Evolutionary conservation across 2,113 vertebrate genomes (phyloP), one percentile per base, ranked within the genome.

Genomic region (Perca fluviatilis): DNA sequence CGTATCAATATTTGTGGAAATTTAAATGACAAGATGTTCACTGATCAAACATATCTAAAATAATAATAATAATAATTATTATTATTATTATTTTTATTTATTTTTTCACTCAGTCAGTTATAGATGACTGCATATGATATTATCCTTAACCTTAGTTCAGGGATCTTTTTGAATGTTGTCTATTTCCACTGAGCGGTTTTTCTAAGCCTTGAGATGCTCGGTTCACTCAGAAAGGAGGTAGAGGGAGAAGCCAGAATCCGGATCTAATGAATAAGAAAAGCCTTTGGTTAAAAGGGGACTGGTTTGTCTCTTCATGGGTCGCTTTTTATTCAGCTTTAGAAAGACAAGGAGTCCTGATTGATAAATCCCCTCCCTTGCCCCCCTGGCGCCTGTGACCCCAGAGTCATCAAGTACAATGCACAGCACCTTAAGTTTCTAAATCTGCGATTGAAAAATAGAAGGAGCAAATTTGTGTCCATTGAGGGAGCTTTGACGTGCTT

Each of bases 331-430:
- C 95, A 96, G 90, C 95, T 88, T 94, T 91, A 92, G 89, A 94
- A 95, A 94, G 90, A 92, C 89, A 84, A 90, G 79, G 89, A 93
- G 92, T 89, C 84, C 88, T 94, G 92, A 93, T 94, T 92, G 89
- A 96, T 95, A 94, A 95, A 95, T 88, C 90, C 91, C 86, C 88
- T 89, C 90, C 85, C 78, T 87, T 79, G 74, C 89, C 91, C 91
- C 93, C 92, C 91, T 47, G 83, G 93, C 96, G 97, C 95, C 95
- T 96, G 94, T 95, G 97, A 99, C 97, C 97, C 94, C 90, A 53
- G 89, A 95, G 95, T 95, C 95, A 96, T 96, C 93, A 94, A 92
- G 87, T 95, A 96, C 93, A 96, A 96, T 95, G 92, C 90, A 70
- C 76, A 27, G 73, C 3, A 49, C 86, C 95, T 90, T 91, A 93